Percentiles rank a stretch among this genome's conserved stretches.
Evolutionary conservation across 1,140 invertebrate genomes (phyloP).

Genomic region (Diachasmimorpha longicaudata): DNA sequence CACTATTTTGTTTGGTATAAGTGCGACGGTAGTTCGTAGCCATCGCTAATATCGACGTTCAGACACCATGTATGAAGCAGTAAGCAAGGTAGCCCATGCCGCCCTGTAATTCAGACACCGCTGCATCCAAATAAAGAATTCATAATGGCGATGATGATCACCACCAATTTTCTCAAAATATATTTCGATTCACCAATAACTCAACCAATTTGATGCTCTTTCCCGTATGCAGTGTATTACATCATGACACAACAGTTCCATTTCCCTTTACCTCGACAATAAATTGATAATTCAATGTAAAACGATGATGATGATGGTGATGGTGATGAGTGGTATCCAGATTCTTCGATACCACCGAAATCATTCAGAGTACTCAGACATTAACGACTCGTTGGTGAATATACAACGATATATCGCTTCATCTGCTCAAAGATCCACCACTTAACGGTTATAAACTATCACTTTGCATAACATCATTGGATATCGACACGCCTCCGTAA

Average conservation of each 20-base stretch:
- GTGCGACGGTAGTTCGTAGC: slow-evolving; percentile 26
- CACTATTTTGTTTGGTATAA: not conserved
- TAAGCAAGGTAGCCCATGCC: slow-evolving; percentile 59
- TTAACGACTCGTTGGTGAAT: not conserved
- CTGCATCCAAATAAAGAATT: slow-evolving; percentile 62
- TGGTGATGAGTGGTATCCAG: no score
- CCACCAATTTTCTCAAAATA: slow-evolving; percentile 58
- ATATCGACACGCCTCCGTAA: slow-evolving; percentile 59
- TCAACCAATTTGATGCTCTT: slow-evolving; percentile 24
- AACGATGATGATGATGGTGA: no score
- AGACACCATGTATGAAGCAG: slow-evolving; percentile 53
- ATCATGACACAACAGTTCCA: not conserved
- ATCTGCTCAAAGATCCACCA: not conserved
- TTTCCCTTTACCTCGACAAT: not conserved
- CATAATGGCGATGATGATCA: slow-evolving; percentile 62
- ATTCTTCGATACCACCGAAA: not conserved
- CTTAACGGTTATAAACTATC: slow-evolving; percentile 1
- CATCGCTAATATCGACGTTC: slow-evolving; percentile 27
- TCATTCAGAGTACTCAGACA: not conserved
- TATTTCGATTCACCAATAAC: slow-evolving; percentile 52
- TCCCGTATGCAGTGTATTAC: not conserved
- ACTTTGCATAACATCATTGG: slow-evolving; percentile 43
- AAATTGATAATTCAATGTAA: not conserved
- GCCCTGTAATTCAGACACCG: slow-evolving; percentile 61
- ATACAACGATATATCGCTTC: not conserved